Conservation (phyloP, 2,797 vertebrate species). For the Trachops cirrhosus region DNA sequence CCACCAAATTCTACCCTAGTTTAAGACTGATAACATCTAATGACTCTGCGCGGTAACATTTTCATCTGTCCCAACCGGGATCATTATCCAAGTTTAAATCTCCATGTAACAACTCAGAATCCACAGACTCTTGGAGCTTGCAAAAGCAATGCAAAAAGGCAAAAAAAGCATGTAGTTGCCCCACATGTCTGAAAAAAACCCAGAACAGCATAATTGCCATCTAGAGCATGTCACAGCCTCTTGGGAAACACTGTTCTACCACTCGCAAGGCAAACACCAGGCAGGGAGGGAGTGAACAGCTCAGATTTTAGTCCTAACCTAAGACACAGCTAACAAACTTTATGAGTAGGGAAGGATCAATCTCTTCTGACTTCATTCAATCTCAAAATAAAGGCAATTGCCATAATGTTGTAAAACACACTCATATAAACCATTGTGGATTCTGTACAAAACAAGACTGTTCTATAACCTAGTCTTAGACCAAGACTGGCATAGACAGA, state of each 20-base stretch:
- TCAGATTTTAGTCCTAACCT: neutral
- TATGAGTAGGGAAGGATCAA: neutral
- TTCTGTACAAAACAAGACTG: neutral
- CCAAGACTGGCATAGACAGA: neutral
- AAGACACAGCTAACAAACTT: neutral
- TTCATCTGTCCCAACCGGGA: neutral
- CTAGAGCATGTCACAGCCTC: neutral
- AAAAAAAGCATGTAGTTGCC: neutral
- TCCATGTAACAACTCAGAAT: slow-evolving; percentile 7
- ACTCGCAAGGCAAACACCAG: neutral
- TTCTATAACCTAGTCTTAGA: neutral
- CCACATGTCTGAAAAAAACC: slow-evolving; percentile 10
- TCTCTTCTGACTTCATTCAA: neutral
- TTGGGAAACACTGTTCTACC: neutral
- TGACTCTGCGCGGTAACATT: neutral
- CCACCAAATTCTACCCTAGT: neutral
- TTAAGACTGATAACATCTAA: slow-evolving; percentile 43
- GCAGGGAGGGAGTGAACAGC: neutral
- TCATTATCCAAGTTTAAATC: slow-evolving; percentile 23
- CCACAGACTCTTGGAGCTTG: neutral
- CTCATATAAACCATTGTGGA: neutral
- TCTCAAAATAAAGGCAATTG: slow-evolving; percentile 2
- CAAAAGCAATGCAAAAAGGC: neutral
- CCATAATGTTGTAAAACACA: neutral
- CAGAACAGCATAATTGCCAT: neutral